phyloP scores from a whole-genome alignment of 2,113 vertebrate species.

The Antechinus stuartii region DNA sequence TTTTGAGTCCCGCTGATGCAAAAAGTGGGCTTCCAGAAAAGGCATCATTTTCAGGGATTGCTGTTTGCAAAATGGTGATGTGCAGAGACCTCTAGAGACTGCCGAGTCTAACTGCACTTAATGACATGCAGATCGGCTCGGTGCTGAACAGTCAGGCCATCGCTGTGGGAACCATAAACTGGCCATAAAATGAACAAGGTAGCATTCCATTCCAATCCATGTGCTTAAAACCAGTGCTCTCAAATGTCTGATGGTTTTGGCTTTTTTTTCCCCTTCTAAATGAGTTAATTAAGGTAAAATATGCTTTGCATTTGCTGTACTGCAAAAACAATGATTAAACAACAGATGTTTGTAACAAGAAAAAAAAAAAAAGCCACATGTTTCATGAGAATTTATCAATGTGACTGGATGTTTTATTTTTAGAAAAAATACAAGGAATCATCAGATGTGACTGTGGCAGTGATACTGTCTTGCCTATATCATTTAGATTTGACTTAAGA shows the following conservation, averaged over 20 bases:
- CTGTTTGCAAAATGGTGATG: constrained; percentile 73
- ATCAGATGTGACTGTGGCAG: constrained; percentile 16
- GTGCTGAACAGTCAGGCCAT: constrained; percentile 21
- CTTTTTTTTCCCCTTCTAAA: constrained; percentile 47
- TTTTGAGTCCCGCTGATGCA: background rate
- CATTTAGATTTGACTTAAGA: background rate
- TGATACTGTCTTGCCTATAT: background rate
- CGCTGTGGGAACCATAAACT: constrained; percentile 9
- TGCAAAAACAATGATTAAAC: constrained; percentile 67
- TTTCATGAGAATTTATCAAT: constrained; percentile 44
- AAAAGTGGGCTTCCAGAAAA: background rate
- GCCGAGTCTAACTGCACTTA: constrained; percentile 75
- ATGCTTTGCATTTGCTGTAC: constrained; percentile 52
- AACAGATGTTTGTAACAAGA: constrained; percentile 54
- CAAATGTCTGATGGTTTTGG: constrained; percentile 50
- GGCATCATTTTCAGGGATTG: background rate
- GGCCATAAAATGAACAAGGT: constrained; percentile 61
- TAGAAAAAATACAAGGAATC: constrained; percentile 47
- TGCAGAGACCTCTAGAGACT: constrained; percentile 88
- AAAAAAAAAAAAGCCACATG: constrained; percentile 23
- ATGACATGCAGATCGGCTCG: constrained; percentile 18
- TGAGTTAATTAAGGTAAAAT: constrained; percentile 66
- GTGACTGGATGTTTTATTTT: constrained; percentile 44
- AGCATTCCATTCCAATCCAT: constrained; percentile 53
- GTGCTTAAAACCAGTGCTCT: constrained; percentile 50